Base-by-base conservation (phyloP, 2,797 vertebrate species). In the Picus viridis region DNA sequence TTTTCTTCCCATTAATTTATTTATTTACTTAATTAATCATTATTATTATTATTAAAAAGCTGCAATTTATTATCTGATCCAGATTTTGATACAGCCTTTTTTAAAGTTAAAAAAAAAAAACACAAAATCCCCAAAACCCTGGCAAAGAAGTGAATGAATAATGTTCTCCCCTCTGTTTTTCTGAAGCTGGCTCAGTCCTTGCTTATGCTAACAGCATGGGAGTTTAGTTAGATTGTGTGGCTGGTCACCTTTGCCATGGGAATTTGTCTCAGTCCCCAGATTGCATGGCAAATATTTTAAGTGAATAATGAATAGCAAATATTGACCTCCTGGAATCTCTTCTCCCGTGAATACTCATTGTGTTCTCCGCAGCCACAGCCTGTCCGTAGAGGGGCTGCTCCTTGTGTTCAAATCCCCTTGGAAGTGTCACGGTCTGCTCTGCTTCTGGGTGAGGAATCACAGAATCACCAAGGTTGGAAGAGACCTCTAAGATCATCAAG, bases 291-390 rank as follows among this genome's bases (percentile, higher is more conserved):
- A 91, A 93, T 83, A 83, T 83, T 88, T 86, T 86, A 91, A 83
- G 64, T 43, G 61, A 92, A 70, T 90, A 94, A 91, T 72, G 77
- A 91, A 92, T 72, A 94, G 81, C 86, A 77, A 92, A 76, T 88
- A 88, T 72, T 83, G 85, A 92, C 64, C 77, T 91, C 76, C 85
- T 71, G 69, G 64, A 61, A 59, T 83, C 49, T 76, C 61, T 83
- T 68, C 69, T 91, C 69, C 71, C 61, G 69, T 53, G 61, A 64
- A 91, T 86, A 83, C 77, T 83, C 73, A 64, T 34, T 9, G 11
- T 9, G 39, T 41, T 68, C 64, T 68, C 32, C 43, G 53, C 49
- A 64, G 45, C 27, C 83, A 54, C 62, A 86, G 54, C 54, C 53
- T 58, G 36, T 20, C 54, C 70, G 16, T 30, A 30, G 74, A 45